Percentiles rank a stretch among this genome's conserved stretches.
Evolutionary conservation across 2,888 invertebrate species (phyloP).

Genomic region (Himalopsyche japonica): DNA sequence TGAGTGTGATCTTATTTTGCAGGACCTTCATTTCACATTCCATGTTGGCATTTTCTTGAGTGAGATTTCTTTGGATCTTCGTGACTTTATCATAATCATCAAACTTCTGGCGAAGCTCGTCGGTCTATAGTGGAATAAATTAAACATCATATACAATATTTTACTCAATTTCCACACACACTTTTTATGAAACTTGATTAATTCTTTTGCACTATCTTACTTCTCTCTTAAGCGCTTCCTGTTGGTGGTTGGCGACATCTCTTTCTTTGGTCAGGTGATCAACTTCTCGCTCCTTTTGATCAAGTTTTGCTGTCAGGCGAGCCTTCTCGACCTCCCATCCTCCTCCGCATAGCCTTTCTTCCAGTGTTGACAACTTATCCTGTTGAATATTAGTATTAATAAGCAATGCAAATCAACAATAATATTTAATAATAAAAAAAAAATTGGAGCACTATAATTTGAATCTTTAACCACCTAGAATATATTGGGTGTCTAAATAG

Average conservation of each 20-base stretch:
- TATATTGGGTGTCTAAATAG: no score
- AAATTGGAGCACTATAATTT: no score
- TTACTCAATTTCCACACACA: background rate
- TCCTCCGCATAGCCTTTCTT: slow-evolving; percentile 59
- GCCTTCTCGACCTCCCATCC: slow-evolving; percentile 69
- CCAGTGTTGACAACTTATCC: slow-evolving; percentile 54
- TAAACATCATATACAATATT: background rate
- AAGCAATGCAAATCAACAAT: no score
- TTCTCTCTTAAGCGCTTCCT: slow-evolving; percentile 71
- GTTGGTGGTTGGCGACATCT: slow-evolving; percentile 69
- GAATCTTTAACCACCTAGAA: no score
- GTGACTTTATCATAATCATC: slow-evolving; percentile 85
- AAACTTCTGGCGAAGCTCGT: slow-evolving; percentile 77
- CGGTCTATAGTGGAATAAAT: slow-evolving; percentile 59
- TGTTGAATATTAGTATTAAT: slow-evolving; percentile 35
- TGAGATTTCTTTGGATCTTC: slow-evolving; percentile 78
- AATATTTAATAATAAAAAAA: no score
- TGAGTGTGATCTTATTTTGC: slow-evolving; percentile 66
- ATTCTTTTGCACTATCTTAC: slow-evolving; percentile 43
- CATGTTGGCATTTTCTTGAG: slow-evolving; percentile 73
- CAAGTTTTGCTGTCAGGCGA: slow-evolving; percentile 69
- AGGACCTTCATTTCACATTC: slow-evolving; percentile 76
- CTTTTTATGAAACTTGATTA: no score
- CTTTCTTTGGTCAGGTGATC: slow-evolving; percentile 70
- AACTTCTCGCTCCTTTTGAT: slow-evolving; percentile 75